Conservation (phyloP, 53 echinoderm and acorn worm genomes). For the Arbacia lixula region DNA sequence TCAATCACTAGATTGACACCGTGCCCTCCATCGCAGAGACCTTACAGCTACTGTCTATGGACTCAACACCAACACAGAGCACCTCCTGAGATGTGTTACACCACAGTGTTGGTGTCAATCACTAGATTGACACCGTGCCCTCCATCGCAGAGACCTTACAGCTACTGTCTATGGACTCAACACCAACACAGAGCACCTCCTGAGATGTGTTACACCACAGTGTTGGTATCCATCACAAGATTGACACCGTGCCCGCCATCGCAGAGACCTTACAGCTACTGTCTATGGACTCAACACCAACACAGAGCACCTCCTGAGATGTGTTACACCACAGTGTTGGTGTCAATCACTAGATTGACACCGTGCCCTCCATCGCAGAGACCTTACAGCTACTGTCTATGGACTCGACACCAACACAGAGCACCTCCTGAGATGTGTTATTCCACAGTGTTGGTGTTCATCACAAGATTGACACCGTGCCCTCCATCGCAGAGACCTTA, state of each 20-base stretch:
- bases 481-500: slow-evolving; percentile 80
- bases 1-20: slow-evolving; percentile 73
- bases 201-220: neutral
- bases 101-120: slow-evolving; percentile 64
- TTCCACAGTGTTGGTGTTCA: slow-evolving; percentile 75
- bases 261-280: too few species aligned
- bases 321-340: too few species aligned
- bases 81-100: neutral
- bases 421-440: too few species aligned
- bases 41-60: slow-evolving; percentile 85
- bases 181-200: slow-evolving; percentile 3
- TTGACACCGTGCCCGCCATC: neutral
- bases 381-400: slow-evolving; percentile 85
- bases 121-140: slow-evolving; percentile 70
- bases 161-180: slow-evolving; percentile 81
- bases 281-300: too few species aligned
- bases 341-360: slow-evolving; percentile 67
- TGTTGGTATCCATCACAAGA: neutral
- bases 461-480: slow-evolving; percentile 69
- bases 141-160: slow-evolving; percentile 86
- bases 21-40: slow-evolving; percentile 78
- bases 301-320: too few species aligned
- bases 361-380: slow-evolving; percentile 73
- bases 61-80: slow-evolving; percentile 34
- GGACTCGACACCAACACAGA: too few species aligned